Conservation (phyloP, 2,888 invertebrate species). For the Aphidoletes aphidimyza region DNA sequence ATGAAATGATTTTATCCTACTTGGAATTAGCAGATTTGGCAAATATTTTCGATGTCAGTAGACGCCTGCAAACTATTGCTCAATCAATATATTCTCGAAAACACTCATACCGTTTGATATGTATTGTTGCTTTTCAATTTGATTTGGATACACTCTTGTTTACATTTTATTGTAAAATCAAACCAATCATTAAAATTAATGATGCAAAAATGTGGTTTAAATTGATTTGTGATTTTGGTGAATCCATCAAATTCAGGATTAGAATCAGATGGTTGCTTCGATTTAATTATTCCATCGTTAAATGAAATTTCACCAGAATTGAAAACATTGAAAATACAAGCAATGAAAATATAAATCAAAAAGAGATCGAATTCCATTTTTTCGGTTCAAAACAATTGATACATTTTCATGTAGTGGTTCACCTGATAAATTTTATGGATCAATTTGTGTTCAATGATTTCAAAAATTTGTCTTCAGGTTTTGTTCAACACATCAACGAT, state of each 20-base stretch:
- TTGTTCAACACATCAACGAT: background rate
- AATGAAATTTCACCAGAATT: background rate
- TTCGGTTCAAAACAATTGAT: background rate
- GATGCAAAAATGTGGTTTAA: slow-evolving; percentile 32
- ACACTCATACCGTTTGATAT: slow-evolving; percentile 10
- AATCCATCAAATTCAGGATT: slow-evolving; percentile 31
- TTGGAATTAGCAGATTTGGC: background rate
- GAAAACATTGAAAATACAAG: background rate
- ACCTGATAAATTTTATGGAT: background rate
- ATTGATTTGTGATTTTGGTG: background rate
- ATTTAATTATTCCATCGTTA: background rate
- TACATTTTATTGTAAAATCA: slow-evolving; percentile 37
- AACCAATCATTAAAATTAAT: slow-evolving; percentile 27
- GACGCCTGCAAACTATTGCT: slow-evolving; percentile 52
- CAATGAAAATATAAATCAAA: background rate
- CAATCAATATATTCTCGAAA: slow-evolving; percentile 52
- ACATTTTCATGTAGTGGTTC: background rate
- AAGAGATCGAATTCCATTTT: slow-evolving; percentile 10
- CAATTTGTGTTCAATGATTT: background rate
- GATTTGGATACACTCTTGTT: background rate
- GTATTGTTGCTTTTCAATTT: background rate
- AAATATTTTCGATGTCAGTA: slow-evolving; percentile 48
- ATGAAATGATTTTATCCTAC: background rate
- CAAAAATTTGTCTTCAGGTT: background rate
- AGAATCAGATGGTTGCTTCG: slow-evolving; percentile 1